These are phyloP conservation scores for Oncopodura yosiiana DNA, from an alignment of 1,140 invertebrate species.

Conservation along the genomic window DNA sequence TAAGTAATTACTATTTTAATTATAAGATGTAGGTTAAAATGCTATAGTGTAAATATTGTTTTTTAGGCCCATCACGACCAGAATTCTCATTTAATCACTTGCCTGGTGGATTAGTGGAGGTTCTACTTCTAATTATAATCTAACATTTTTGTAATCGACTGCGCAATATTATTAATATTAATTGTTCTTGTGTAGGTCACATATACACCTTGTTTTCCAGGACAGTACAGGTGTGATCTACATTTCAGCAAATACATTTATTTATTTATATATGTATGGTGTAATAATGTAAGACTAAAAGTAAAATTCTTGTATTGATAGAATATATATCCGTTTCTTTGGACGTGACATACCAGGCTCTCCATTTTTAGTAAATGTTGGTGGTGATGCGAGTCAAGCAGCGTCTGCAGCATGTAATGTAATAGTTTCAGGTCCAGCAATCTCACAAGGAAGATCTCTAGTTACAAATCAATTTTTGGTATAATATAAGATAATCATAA, in stretches of 20 bases:
- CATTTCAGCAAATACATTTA: no score
- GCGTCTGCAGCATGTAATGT: constrained; percentile 24
- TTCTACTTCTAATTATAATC: neutral
- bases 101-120: constrained; percentile 26
- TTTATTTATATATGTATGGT: no score
- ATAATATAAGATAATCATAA: no score
- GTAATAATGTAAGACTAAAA: no score
- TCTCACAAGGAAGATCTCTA: constrained; percentile 25
- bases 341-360: constrained; percentile 30
- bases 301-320: no score
- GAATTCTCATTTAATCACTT: constrained; percentile 24
- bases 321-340: constrained; percentile 32
- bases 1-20: constrained; percentile 7
- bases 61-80: constrained; percentile 30
- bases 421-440: constrained; percentile 24
- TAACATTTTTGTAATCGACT: neutral
- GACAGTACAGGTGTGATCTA: no score
- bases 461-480: constrained; percentile 34
- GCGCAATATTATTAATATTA: no score
- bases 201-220: constrained; percentile 31
- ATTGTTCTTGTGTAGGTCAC: no score
- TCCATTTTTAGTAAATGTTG: constrained; percentile 27
- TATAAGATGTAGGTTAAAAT: neutral
- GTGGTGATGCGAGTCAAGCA: constrained; percentile 22
- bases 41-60: neutral